Evolutionary conservation across 2,888 invertebrate genomes (phyloP), one percentile per base, ranked within the genome.

Genomic region (Spisula subtruncata): DNA sequence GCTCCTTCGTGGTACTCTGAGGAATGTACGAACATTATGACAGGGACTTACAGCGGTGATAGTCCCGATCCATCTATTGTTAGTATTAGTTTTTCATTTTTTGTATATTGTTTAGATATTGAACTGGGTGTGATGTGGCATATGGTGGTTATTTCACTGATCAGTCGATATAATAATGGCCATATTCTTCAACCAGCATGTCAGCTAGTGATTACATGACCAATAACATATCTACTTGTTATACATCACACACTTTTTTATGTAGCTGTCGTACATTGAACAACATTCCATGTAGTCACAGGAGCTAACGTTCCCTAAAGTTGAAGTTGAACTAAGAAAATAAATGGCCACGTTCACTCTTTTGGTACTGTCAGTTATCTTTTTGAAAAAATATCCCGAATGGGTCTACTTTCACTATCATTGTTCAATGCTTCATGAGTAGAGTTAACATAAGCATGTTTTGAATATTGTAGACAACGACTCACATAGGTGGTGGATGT

Each of bases 1-100:
- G 89, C 35, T 10, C 80, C 83, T 12, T 66, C 90, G 25, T 92
- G 79, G 82, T 92, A 92, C 81, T 90, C 90, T 0, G 92, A 92
- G 87, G 81, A 89, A 60, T 92, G 92, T 35, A 60, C 83, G n/a
- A 90, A 85, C 32, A 83, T 91, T 2, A 51, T 92, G 56, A 85
- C 41, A 1, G 91, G 89, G 14, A 90, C 92, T 6, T 92, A 92
- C 88, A 90, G 91, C n/a, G 92, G 92, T 14, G 92, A 92, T 51
- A 88, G 83, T 51, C 90, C 92, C 0, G 88, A 90, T 75, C 89
- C 86, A 12, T 84, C 51, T 12, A 92, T 92, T 71, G 92, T 92
- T 85, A 89, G 90, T 86, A 12, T 54, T n/a, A n/a, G n/a, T n/a
- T n/a, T n/a, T n/a, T n/a, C n/a, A n/a, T n/a, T n/a, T n/a, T n/a